Conservation (phyloP, 2,797 vertebrate genomes). For the Synanceia verrucosa region DNA sequence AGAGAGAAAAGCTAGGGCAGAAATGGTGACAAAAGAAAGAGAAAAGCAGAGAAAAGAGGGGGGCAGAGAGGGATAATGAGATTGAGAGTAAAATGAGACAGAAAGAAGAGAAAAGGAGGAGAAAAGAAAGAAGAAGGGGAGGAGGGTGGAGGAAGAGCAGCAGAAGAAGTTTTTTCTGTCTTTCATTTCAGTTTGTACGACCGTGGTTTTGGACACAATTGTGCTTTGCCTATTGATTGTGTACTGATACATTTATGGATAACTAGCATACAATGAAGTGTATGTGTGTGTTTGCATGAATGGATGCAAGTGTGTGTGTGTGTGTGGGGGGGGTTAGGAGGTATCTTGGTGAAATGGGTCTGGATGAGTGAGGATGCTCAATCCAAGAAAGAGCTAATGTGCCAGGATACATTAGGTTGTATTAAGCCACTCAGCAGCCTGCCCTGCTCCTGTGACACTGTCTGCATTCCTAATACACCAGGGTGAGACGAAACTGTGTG, state of each 20-base stretch:
- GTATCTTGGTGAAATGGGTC: slow-evolving; percentile 43
- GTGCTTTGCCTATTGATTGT: slow-evolving; percentile 60
- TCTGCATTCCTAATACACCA: slow-evolving; percentile 65
- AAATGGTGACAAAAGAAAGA: slow-evolving; percentile 45
- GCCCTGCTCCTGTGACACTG: slow-evolving; percentile 69
- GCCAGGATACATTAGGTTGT: slow-evolving; percentile 72
- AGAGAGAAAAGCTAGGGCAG: slow-evolving; percentile 25
- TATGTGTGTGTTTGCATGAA: neutral
- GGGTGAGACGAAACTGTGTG: slow-evolving; percentile 27
- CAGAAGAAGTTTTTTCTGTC: slow-evolving; percentile 49
- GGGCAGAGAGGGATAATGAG: slow-evolving; percentile 52
- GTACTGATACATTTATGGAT: slow-evolving; percentile 61
- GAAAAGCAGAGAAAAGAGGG: slow-evolving; percentile 12
- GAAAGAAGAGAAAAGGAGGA: slow-evolving; percentile 19
- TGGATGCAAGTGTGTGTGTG: neutral
- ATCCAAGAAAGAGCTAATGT: slow-evolving; percentile 65
- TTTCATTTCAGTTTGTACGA: slow-evolving; percentile 59
- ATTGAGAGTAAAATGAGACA: slow-evolving; percentile 25
- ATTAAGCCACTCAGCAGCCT: slow-evolving; percentile 65
- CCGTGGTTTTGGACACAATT: slow-evolving; percentile 57
- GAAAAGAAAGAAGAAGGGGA: slow-evolving; percentile 27
- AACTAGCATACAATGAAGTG: too few relatives aligned
- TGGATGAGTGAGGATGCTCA: slow-evolving; percentile 58
- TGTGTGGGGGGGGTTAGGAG: slow-evolving; percentile 6
- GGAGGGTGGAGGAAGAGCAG: slow-evolving; percentile 55